Base-by-base conservation (phyloP, 1,140 invertebrate species). In the Pseudomyrmex flavicornis region DNA sequence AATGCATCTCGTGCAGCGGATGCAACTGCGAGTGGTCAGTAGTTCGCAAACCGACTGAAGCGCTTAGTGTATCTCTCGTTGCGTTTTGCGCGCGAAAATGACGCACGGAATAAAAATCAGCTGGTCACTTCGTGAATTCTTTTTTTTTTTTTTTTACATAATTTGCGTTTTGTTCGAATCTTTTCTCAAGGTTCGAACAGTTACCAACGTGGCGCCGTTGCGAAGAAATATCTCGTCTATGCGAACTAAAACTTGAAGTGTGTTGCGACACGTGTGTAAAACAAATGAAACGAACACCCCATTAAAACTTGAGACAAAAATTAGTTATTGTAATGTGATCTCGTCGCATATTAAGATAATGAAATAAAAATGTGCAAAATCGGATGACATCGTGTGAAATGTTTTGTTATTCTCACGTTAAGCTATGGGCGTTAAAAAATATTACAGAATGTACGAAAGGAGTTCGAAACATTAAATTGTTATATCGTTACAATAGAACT, bases 1-100 rank as follows among this genome's bases (percentile, higher is more conserved):
- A 92, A 92, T 94, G 93, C 93, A 93, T 93, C 92, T 91, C 91
- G 74, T 93, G 91, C 92, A 93, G 88, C 89, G 90, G 93, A 93
- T 93, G 92, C 92, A 93, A 90, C 91, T 88, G 88, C 87, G 90
- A 91, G 90, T 90, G 93, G 92, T 93, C 93, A 94, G 93, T 94
- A 89, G 90, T 84, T 89, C 93, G 90, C 84, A 88, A 93, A 87
- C 88, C 90, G 92, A 93, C 91, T 93, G 93, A 92, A 35, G 91
- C 93, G 92, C 86, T 93, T 92, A 90, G 89, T 90, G 77, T 89
- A 85, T 85, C 73, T 70, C 83, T 88, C 76, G 83, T 22, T 66
- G 88, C 75, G 86, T 86, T 86, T 75, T 66, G 83, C 10, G 61
- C 59, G 58, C 50, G 44, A 62, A 70, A 72, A 56, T 61, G 44